Base-by-base conservation (phyloP, 37 sponge, comb jelly and placozoan species). In the Halisarca cf. caerulea region DNA sequence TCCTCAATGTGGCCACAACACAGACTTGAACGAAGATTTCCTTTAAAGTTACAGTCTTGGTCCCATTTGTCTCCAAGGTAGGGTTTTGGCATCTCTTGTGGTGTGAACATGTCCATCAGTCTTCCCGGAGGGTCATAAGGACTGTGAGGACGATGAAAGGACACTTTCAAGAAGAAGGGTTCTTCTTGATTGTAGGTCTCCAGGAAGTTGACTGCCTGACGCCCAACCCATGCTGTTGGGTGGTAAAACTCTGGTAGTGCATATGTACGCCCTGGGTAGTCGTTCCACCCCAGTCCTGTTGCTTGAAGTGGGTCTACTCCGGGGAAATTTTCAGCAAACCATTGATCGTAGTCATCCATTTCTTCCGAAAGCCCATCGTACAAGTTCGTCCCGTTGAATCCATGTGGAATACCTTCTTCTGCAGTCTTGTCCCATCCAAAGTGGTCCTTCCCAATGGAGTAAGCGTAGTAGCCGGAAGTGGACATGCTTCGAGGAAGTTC, bases 81-180 rank as follows among this genome's bases (percentile, higher is more conserved):
- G 7, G 91, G 84, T 27, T 41, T 24, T 0, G 91, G 91, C 84
- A 91, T 82, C 24, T 83, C 41, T 5, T 43, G 69, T 5, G 69
- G 79, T 27, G 75, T 70, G 64, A 79, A 88, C 42, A 90, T 36
- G 20, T 87, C 61, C 82, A 88, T 84, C 61, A 86, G 64, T 23
- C 85, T 20, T 54, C 83, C 58, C 4, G 92, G 92, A 24, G 92
- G 92, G 59, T 91, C 92, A 73, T 91, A 91, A 8, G 92, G 92
- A 38, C 92, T 91, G 70, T 91, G 92, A 38, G 92, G 92, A 20
- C 92, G 92, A 53, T 91, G 92, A 54, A 91, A 91, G 35, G 92
- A 91, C 33, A 84, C 88, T 61, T 91, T 83, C 23, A 91, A 58
- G 79, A 87, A 88, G 78, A 91, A 88, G 4, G 92, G 92, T n/a